phyloP scores from a whole-genome alignment of 1,140 invertebrate genomes.

The Cotesia glomerata region DNA sequence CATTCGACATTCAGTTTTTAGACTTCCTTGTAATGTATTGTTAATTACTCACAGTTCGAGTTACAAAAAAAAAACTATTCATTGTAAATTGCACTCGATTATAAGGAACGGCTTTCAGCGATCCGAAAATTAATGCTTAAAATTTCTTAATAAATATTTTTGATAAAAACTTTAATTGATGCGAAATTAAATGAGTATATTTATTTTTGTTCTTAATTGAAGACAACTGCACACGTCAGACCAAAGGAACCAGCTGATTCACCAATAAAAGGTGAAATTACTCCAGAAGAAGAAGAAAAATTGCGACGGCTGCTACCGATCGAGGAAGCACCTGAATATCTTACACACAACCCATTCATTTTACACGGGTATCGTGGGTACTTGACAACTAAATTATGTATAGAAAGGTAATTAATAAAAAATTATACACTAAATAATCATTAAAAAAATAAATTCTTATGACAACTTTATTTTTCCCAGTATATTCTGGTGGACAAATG shows the following conservation, averaged over 20 bases:
- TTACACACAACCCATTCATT: slow-evolving; percentile 82
- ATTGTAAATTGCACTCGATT: too few species aligned
- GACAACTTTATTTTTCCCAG: slow-evolving; percentile 61
- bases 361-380: slow-evolving; percentile 75
- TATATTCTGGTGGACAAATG: slow-evolving; percentile 96
- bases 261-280: slow-evolving; percentile 47
- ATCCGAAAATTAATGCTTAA: too few species aligned
- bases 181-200: background rate
- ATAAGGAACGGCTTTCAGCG: too few species aligned
- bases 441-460: background rate
- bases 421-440: background rate
- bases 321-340: slow-evolving; percentile 78
- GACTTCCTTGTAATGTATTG: background rate
- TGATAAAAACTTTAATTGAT: too few species aligned
- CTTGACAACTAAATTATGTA: slow-evolving; percentile 79
- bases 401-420: slow-evolving; percentile 78
- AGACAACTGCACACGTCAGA: slow-evolving; percentile 34
- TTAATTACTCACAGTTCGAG: background rate
- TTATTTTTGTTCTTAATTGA: slow-evolving; percentile 9
- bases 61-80: background rate
- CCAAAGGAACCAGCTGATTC: slow-evolving; percentile 44
- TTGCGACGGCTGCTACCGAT: slow-evolving; percentile 61
- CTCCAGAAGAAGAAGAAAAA: slow-evolving; percentile 54
- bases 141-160: too few species aligned
- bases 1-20: background rate